phyloP scores from a whole-genome alignment of 1,140 invertebrate species.

The Gryllus bimaculatus region DNA sequence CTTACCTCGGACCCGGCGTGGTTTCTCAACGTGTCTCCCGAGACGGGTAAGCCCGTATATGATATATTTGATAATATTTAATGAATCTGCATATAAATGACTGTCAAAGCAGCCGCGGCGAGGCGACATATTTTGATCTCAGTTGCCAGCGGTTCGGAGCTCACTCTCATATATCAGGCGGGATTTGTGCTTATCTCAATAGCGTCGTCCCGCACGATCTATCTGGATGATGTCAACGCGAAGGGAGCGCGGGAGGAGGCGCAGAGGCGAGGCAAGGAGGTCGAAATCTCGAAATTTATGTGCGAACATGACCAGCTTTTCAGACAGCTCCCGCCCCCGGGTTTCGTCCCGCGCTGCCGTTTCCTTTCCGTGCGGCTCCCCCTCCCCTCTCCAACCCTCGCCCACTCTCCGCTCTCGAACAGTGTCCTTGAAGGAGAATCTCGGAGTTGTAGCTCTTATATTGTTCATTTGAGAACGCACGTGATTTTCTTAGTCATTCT shows the following conservation, averaged over 20 bases:
- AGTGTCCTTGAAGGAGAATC: too few species aligned
- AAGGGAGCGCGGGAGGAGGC: not conserved
- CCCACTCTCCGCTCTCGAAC: too few species aligned
- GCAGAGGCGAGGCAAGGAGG: not conserved
- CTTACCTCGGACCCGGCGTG: not conserved
- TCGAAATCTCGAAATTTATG: constrained; percentile 16
- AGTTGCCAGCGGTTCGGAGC: not conserved
- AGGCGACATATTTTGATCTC: constrained; percentile 1
- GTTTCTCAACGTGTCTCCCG: not conserved
- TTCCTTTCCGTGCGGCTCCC: too few species aligned
- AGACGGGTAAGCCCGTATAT: not conserved
- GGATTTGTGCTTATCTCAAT: constrained; percentile 4
- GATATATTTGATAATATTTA: constrained; percentile 6
- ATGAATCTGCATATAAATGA: constrained; percentile 5
- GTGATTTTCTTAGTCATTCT: too few species aligned
- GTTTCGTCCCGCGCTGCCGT: too few species aligned
- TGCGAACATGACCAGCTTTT: constrained; percentile 17
- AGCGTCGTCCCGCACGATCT: not conserved
- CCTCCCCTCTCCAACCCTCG: too few species aligned
- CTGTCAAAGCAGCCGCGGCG: not conserved
- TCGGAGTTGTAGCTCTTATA: too few species aligned
- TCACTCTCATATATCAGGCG: not conserved
- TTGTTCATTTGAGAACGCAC: too few species aligned
- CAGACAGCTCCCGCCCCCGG: not conserved
- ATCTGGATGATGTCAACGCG: not conserved